Evolutionary conservation across 2,888 invertebrate species (phyloP).

Genomic region (Nymphalis c-album): DNA sequence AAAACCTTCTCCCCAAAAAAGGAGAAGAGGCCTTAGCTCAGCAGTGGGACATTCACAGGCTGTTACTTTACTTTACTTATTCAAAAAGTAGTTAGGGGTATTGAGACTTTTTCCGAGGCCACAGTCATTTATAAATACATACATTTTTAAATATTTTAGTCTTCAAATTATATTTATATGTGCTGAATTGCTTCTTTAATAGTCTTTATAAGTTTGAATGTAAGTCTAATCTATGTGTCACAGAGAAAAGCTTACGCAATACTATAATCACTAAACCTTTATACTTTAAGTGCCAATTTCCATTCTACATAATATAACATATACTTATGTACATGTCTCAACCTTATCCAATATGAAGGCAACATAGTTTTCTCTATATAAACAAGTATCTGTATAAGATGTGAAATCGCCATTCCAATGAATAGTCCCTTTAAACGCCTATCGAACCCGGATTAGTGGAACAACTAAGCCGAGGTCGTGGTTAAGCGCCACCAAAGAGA

Average conservation of each 20-base stretch:
- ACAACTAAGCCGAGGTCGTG: constrained; percentile 2
- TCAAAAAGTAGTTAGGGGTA: neutral
- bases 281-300: too few relatives aligned
- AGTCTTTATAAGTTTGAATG: too few relatives aligned
- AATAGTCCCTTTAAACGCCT: neutral
- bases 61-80: too few relatives aligned
- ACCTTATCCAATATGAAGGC: neutral
- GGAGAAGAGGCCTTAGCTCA: too few relatives aligned
- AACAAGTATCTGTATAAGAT: neutral
- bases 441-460: constrained; percentile 1
- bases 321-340: neutral
- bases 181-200: too few relatives aligned
- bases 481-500: constrained; percentile 7
- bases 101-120: neutral
- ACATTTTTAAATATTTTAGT: neutral
- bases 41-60: too few relatives aligned
- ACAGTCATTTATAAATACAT: constrained; percentile 1
- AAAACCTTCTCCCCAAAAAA: too few relatives aligned
- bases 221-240: too few relatives aligned
- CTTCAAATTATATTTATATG: too few relatives aligned
- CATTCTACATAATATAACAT: too few relatives aligned
- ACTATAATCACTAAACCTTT: too few relatives aligned
- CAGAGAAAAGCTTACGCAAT: too few relatives aligned
- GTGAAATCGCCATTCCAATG: constrained; percentile 1
- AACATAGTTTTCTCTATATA: neutral